phyloP scores from a whole-genome alignment of 2,797 vertebrate genomes.

The Columba guinea region DNA sequence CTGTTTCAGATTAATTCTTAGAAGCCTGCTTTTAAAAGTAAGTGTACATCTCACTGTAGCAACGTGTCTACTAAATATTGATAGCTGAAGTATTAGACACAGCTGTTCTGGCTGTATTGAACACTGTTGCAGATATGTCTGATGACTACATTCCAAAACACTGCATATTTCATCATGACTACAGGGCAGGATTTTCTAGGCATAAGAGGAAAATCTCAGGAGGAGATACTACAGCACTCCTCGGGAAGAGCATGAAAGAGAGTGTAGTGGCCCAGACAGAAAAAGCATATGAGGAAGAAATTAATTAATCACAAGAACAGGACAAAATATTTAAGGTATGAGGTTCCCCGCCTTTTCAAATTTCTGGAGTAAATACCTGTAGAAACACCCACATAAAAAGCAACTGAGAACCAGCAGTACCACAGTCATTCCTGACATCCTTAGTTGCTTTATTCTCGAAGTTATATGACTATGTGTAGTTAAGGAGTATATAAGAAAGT shows the following conservation, averaged over 20 bases:
- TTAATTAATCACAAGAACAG: not conserved
- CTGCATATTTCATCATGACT: not conserved
- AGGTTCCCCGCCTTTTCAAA: too few relatives aligned
- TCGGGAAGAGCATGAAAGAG: not conserved
- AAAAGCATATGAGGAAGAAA: not conserved
- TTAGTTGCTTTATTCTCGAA: not conserved
- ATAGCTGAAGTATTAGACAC: not conserved
- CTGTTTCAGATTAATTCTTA: not conserved
- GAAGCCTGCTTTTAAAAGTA: not conserved
- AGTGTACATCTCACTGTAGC: not conserved
- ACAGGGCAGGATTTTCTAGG: not conserved
- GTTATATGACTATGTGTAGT: not conserved
- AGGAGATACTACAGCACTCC: not conserved
- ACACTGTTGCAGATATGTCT: not conserved
- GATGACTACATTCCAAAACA: not conserved
- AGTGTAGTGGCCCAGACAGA: fast-evolving
- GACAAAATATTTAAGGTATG: not conserved
- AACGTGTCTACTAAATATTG: not conserved
- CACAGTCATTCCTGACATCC: not conserved
- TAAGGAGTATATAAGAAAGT: not conserved
- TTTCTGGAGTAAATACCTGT: not conserved
- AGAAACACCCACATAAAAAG: not conserved
- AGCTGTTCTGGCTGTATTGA: not conserved
- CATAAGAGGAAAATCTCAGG: not conserved
- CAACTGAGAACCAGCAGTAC: not conserved